phyloP scores from a whole-genome alignment of 2,888 invertebrate genomes.

The Meteorus cinctellus region DNA sequence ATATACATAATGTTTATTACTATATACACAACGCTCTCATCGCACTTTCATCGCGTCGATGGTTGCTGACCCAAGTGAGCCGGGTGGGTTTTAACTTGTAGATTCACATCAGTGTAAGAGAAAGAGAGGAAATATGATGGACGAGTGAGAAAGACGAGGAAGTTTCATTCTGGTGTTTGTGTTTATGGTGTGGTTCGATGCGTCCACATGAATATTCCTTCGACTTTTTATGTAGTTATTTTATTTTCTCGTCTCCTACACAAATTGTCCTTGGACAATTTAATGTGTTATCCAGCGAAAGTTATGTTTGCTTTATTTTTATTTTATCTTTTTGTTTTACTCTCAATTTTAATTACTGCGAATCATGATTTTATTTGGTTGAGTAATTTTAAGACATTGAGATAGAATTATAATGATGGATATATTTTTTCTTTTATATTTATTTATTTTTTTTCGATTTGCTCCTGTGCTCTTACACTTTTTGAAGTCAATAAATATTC shows the following conservation, averaged over 20 bases:
- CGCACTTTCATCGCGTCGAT: slow-evolving; percentile 50
- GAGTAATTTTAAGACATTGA: not conserved
- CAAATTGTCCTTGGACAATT: slow-evolving; percentile 24
- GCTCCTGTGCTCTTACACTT: not conserved
- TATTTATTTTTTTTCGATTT: not conserved
- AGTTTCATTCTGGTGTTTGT: slow-evolving; percentile 8
- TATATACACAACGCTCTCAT: slow-evolving; percentile 42
- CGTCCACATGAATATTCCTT: slow-evolving; percentile 28
- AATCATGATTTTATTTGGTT: not conserved
- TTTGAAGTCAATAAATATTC: not conserved
- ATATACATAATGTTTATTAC: not conserved
- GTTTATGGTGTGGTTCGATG: slow-evolving; percentile 6
- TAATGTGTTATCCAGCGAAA: slow-evolving; percentile 20
- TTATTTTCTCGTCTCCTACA: slow-evolving; percentile 10
- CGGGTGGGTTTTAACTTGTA: slow-evolving; percentile 21
- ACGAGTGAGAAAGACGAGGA: slow-evolving; percentile 13
- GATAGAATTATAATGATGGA: not conserved
- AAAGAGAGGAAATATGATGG: not conserved
- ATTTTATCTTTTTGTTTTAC: not conserved
- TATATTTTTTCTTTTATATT: not conserved
- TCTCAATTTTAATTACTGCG: not conserved
- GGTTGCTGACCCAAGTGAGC: slow-evolving; percentile 29
- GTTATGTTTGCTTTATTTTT: slow-evolving; percentile 14
- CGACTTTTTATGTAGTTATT: slow-evolving; percentile 9
- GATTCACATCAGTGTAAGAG: slow-evolving; percentile 19